phyloP scores from a whole-genome alignment of 53 echinoderm and acorn worm species.

The Antedon mediterranea region DNA sequence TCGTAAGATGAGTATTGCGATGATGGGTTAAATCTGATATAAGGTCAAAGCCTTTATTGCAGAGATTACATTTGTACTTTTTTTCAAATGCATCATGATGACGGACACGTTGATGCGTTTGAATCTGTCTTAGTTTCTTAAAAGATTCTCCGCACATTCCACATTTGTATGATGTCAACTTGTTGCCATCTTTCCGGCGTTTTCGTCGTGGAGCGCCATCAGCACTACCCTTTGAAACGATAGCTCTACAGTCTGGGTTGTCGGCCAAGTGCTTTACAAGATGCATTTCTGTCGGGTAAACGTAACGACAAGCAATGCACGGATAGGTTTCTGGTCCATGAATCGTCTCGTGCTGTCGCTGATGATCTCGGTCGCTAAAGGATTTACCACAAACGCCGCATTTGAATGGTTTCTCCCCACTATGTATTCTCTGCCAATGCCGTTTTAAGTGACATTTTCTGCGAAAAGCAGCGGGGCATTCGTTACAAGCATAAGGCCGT shows the following conservation, averaged over 20 bases:
- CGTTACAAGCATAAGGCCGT: conserved; percentile 80
- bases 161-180: conserved; percentile 81
- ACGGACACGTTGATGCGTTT: conserved; percentile 93
- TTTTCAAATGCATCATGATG: conserved; percentile 95
- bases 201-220: conserved; percentile 54
- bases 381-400: conserved; percentile 93
- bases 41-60: conserved; percentile 88
- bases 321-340: conserved; percentile 97
- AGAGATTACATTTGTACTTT: conserved; percentile 97
- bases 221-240: conserved; percentile 51
- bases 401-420: conserved; percentile 94
- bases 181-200: conserved; percentile 25
- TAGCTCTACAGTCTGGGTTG: conserved; percentile 87
- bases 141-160: conserved; percentile 91
- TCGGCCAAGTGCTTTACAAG: conserved; percentile 77
- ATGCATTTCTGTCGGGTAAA: conserved; percentile 80
- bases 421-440: conserved; percentile 97
- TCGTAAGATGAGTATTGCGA: conserved; percentile 46
- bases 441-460: conserved; percentile 94
- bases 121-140: conserved; percentile 90
- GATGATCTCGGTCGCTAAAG: conserved; percentile 91
- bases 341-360: conserved; percentile 91
- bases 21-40: conserved; percentile 94
- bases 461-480: conserved; percentile 87
- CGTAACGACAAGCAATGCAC: conserved; percentile 78